These are phyloP conservation scores for Drosophila pseudoobscura DNA, from an alignment of 1,140 invertebrate genomes.

Conservation along the genomic window DNA sequence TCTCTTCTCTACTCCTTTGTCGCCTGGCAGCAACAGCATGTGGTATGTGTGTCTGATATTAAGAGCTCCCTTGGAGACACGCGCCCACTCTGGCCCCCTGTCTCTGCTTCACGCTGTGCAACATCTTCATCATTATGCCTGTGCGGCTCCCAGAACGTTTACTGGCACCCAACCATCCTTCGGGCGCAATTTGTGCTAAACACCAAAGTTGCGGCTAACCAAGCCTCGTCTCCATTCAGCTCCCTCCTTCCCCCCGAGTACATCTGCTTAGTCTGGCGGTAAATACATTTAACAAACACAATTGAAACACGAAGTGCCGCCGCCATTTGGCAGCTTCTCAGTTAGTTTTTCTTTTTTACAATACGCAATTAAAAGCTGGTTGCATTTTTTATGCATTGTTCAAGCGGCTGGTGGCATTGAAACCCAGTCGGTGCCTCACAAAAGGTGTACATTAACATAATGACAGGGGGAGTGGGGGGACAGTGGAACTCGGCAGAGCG, in stretches of 20 bases:
- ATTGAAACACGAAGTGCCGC: slow-evolving; percentile 3
- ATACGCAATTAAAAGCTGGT: slow-evolving; percentile 66
- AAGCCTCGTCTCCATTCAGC: background rate
- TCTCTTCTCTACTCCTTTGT: background rate
- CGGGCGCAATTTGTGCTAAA: slow-evolving; percentile 51
- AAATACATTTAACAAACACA: slow-evolving; percentile 45
- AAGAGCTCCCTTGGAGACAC: slow-evolving; percentile 18
- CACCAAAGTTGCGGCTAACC: slow-evolving; percentile 31
- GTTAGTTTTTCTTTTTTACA: slow-evolving; percentile 48
- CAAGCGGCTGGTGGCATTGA: slow-evolving; percentile 25
- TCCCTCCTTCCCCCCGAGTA: slow-evolving; percentile 10
- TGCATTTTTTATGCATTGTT: slow-evolving; percentile 36
- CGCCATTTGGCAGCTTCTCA: slow-evolving; percentile 37
- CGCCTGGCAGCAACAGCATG: background rate
- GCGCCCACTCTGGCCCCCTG: background rate
- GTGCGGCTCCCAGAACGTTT: slow-evolving; percentile 35
- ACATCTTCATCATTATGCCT: slow-evolving; percentile 35
- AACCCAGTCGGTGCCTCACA: slow-evolving; percentile 26
- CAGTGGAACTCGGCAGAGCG: slow-evolving; percentile 16
- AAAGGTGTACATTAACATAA: slow-evolving; percentile 77
- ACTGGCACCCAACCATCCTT: slow-evolving; percentile 44
- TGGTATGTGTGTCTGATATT: slow-evolving; percentile 8
- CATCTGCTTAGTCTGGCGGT: slow-evolving; percentile 47
- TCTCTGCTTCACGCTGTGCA: background rate
- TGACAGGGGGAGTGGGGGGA: slow-evolving; percentile 17